Evolutionary conservation across 2,113 vertebrate genomes (phyloP).

Genomic region (Trogon melanurus): DNA sequence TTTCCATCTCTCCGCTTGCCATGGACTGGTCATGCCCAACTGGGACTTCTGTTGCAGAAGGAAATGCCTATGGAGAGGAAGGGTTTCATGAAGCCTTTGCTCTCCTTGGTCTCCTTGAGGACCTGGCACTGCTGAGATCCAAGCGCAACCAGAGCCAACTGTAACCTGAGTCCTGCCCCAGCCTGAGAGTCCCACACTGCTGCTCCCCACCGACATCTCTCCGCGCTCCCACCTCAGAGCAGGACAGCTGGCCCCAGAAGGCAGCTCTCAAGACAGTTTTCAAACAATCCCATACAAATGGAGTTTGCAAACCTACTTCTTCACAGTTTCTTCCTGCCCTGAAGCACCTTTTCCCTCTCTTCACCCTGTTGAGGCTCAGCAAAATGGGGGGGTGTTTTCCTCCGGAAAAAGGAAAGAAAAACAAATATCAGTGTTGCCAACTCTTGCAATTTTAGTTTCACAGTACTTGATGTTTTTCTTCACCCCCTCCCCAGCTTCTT

Average conservation of each 20-base stretch:
- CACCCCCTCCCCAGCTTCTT: slow-evolving; percentile 12
- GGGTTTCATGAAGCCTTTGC: neutral
- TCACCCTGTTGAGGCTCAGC: neutral
- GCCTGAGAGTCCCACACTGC: neutral
- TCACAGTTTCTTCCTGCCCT: slow-evolving; percentile 50
- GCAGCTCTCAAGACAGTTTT: slow-evolving; percentile 9
- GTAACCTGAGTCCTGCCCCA: neutral
- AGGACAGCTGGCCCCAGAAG: slow-evolving; percentile 7
- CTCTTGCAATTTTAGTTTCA: slow-evolving; percentile 12
- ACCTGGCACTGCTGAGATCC: neutral
- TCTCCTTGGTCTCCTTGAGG: neutral
- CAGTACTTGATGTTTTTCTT: slow-evolving; percentile 15
- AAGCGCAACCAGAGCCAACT: neutral
- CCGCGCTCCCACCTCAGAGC: neutral
- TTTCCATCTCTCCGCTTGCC: neutral
- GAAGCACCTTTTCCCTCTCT: slow-evolving; percentile 53
- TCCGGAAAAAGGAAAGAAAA: slow-evolving; percentile 50
- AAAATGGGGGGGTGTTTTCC: slow-evolving; percentile 25
- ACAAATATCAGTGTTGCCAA: neutral
- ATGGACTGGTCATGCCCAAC: neutral
- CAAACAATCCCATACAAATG: slow-evolving; percentile 8
- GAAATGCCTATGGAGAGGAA: neutral
- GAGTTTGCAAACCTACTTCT: slow-evolving; percentile 45
- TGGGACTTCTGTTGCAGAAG: neutral
- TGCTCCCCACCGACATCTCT: neutral